Base-by-base conservation (phyloP, 2,797 vertebrate species). In the Pipistrellus nathusii region DNA sequence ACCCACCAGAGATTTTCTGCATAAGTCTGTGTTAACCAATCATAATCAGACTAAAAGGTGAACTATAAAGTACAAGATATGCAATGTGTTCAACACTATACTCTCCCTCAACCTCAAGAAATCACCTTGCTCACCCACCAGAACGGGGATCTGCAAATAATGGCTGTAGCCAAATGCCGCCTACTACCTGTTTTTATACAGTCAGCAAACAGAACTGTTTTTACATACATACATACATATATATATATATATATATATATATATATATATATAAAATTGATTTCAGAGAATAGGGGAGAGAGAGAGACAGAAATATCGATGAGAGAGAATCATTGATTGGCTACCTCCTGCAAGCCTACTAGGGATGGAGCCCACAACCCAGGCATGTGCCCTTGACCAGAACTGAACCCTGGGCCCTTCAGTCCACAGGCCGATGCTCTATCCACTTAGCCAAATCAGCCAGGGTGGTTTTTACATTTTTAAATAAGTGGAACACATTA, bases 401-500 rank as follows among this genome's bases (percentile, higher is more conserved):
- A 59, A 30, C 13, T 59, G 12, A 59, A 59, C 25, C 57, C 11
- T 0, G 57, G 57, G 6, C 57, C 57, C 25, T 59, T 59, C 38
- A 59, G 57, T 27, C 25, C 25, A 59, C 57, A 59, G 57, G 25
- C 57, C 57, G 0, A 59, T 59, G 25, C 25, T 59, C 57, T 59
- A 59, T 59, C 57, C 25, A 59, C 25, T 59, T 13, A 59, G 11
- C 57, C 57, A 75, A 59, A 30, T 11, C 57, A 59, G 57, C 57
- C 57, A 59, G 11, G 57, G 12, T 27, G 25, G 30, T 30, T 90
- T 87, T 85, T 64, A 81, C 38, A 75, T 59, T 82, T 82, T 80
- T n/a, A 85, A 95, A 57, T 51, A 81, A 76, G 14, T 59, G 32
- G 25, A 84, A 71, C 75, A 84, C 66, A 69, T 46, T 38, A 59